Conservation (phyloP, 2,797 vertebrate genomes). For the Onychomys torridus region DNA sequence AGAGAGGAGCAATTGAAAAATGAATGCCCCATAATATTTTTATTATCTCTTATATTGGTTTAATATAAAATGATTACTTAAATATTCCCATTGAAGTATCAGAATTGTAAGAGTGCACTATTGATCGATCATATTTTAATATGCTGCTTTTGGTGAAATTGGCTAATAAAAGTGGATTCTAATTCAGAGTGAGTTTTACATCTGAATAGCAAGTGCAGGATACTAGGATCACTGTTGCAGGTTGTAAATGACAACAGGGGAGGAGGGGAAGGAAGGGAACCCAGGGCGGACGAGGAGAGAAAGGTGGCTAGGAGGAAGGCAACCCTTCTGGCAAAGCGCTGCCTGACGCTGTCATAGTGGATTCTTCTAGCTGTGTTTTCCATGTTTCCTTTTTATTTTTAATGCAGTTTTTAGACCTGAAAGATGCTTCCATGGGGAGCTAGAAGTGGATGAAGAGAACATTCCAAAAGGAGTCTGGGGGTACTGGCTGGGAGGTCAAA, state of each 20-base stretch:
- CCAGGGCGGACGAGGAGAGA: background rate
- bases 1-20: slow-evolving; percentile 33
- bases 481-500: background rate
- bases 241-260: background rate
- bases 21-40: background rate
- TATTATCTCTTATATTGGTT: slow-evolving; percentile 30
- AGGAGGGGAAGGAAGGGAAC: background rate
- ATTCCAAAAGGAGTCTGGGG: background rate
- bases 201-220: background rate
- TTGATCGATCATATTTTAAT: slow-evolving; percentile 53
- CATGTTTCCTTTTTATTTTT: background rate
- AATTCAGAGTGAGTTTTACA: slow-evolving; percentile 1
- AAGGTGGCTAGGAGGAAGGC: background rate
- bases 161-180: slow-evolving; percentile 38
- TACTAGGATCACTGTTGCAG: background rate
- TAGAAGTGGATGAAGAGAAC: background rate
- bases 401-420: background rate
- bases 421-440: background rate
- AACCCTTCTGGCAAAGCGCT: background rate
- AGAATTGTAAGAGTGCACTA: slow-evolving; percentile 19
- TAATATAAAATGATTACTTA: slow-evolving; percentile 55
- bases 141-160: slow-evolving; percentile 61
- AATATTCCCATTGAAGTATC: slow-evolving; percentile 15
- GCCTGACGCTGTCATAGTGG: background rate
- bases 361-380: background rate